Evolutionary conservation across 2,888 invertebrate genomes (phyloP).

Genomic region (Habroteleia sp.): DNA sequence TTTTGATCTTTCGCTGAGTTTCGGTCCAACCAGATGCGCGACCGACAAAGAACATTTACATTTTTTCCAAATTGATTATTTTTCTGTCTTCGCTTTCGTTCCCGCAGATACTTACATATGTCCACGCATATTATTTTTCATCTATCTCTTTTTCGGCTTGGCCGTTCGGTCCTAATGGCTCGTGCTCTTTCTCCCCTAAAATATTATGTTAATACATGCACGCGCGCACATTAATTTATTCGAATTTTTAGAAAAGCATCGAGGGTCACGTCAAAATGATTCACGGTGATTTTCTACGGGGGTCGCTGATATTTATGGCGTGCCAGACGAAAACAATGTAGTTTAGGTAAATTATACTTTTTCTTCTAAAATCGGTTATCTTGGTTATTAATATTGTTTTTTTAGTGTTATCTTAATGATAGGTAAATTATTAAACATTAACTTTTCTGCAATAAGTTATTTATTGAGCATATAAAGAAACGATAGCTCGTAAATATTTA

Average conservation of each 20-base stretch:
- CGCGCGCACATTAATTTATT: slow-evolving; percentile 77
- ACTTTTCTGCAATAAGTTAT: no score
- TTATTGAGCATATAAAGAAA: no score
- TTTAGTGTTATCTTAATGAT: no score
- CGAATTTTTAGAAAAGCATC: slow-evolving; percentile 76
- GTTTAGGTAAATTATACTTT: slow-evolving; percentile 12
- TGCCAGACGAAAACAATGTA: slow-evolving; percentile 66
- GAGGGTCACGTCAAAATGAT: slow-evolving; percentile 65
- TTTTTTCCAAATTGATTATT: slow-evolving; percentile 70
- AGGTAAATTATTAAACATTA: no score
- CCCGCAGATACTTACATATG: slow-evolving; percentile 55
- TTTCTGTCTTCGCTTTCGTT: slow-evolving; percentile 65
- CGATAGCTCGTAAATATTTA: no score
- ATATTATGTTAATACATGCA: slow-evolving; percentile 73
- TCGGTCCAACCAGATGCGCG: slow-evolving; percentile 69
- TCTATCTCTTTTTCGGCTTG: slow-evolving; percentile 60
- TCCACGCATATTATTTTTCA: slow-evolving; percentile 62
- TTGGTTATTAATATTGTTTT: no score
- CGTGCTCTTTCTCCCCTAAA: slow-evolving; percentile 74
- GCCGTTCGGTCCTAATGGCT: slow-evolving; percentile 72
- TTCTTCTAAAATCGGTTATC: neutral
- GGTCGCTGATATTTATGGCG: slow-evolving; percentile 69
- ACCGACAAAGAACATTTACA: slow-evolving; percentile 75
- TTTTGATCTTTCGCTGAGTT: slow-evolving; percentile 53
- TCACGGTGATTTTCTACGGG: slow-evolving; percentile 60